These are phyloP conservation scores for Spongia lamella DNA, from an alignment of 37 sponge, comb jelly and placozoan genomes.

Conservation along the genomic window DNA sequence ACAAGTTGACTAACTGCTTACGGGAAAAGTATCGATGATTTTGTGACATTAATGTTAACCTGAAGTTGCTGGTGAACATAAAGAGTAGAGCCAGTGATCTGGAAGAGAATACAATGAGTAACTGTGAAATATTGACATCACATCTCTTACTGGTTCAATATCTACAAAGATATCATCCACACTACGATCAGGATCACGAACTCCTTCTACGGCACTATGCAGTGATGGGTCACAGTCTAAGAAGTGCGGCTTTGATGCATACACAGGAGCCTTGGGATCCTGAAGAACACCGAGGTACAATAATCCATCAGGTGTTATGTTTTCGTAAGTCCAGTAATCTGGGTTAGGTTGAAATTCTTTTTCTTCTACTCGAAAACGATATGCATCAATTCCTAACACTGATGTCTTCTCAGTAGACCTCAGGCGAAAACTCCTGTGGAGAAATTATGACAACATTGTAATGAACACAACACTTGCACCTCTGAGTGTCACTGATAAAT, in stretches of 20 bases:
- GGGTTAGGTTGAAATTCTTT: conserved; percentile 46
- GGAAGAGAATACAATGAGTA: no score
- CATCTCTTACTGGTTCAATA: conserved; percentile 61
- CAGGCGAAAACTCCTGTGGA: conserved; percentile 37
- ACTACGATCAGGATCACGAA: conserved; percentile 37
- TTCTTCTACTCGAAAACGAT: conserved; percentile 45
- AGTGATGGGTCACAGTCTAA: conserved; percentile 69
- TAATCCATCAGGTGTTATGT: conserved; percentile 69
- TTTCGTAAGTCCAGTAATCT: conserved; percentile 17
- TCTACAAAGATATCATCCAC: conserved; percentile 55
- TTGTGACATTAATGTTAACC: no score
- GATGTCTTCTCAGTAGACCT: conserved; percentile 23
- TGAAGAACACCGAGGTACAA: conserved; percentile 64
- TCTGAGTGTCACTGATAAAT: conserved; percentile 69
- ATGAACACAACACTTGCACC: conserved; percentile 13
- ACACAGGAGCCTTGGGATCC: conserved; percentile 62
- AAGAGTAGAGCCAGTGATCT: no score
- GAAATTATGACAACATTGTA: no score
- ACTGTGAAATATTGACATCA: no score
- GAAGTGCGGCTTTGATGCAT: conserved; percentile 84
- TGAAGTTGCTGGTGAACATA: no score
- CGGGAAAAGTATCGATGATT: no score
- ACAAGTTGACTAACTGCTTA: no score
- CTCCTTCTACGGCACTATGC: conserved; percentile 25
- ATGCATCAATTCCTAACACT: conserved; percentile 48